phyloP scores from a whole-genome alignment of 2,888 invertebrate species.

The Cryptus viduatorius region DNA sequence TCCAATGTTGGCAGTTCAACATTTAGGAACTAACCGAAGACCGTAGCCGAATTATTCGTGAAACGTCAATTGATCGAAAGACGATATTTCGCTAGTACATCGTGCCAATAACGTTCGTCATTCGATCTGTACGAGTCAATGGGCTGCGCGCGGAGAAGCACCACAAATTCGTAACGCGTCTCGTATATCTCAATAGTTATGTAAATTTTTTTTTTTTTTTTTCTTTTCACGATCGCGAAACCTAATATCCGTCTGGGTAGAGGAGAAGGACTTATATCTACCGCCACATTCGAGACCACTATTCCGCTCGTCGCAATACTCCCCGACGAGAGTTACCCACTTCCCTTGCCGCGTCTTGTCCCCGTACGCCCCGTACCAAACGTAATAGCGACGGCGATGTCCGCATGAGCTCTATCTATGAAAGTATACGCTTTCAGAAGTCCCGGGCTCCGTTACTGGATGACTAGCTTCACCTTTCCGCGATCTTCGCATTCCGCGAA shows the following conservation, averaged over 20 bases:
- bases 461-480: constrained; percentile 15
- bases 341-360: constrained; percentile 34
- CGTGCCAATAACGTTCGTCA: constrained; percentile 46
- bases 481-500: constrained; percentile 12
- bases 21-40: background rate
- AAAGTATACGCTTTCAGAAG: background rate
- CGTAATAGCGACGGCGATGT: constrained; percentile 6
- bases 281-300: constrained; percentile 9
- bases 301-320: constrained; percentile 9
- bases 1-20: background rate
- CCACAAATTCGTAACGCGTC: background rate
- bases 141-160: background rate
- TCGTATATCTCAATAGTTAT: background rate
- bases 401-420: background rate
- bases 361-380: background rate
- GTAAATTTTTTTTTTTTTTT: background rate
- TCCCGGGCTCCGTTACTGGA: constrained; percentile 1
- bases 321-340: constrained; percentile 29
- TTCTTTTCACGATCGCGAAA: constrained; percentile 36
- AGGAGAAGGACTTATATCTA: background rate
- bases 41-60: constrained; percentile 27
- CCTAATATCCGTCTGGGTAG: constrained; percentile 32
- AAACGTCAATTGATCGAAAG: constrained; percentile 21
- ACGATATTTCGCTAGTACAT: constrained; percentile 24
- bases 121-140: constrained; percentile 36